Percentiles rank a stretch among this genome's conserved stretches.
phyloP scores from a whole-genome alignment of 2,113 vertebrate species.

The Seriola rivoliana region DNA sequence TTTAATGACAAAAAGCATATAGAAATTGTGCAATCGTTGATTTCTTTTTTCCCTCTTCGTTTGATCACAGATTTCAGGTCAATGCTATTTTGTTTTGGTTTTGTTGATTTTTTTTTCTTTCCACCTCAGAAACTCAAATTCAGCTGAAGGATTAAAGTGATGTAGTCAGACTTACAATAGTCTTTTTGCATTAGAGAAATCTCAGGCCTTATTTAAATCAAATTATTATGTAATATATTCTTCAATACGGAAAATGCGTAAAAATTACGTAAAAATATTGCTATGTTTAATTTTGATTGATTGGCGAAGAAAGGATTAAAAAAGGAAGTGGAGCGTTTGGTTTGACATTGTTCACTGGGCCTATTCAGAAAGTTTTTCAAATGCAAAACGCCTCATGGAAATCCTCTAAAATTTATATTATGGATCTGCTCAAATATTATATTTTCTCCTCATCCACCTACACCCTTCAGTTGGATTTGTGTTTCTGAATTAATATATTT shows the following conservation, averaged over 20 bases:
- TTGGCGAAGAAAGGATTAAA: neutral
- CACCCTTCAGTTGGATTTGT: slow-evolving; percentile 64
- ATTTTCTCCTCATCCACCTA: neutral
- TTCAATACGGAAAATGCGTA: slow-evolving; percentile 2
- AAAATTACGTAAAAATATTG: slow-evolving; percentile 32
- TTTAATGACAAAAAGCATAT: slow-evolving; percentile 97
- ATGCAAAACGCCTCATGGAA: slow-evolving; percentile 3
- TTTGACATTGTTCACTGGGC: slow-evolving; percentile 14
- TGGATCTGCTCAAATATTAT: neutral
- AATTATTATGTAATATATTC: slow-evolving; percentile 13
- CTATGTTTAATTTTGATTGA: slow-evolving; percentile 10
- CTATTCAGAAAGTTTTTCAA: slow-evolving; percentile 44
- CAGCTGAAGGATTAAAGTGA: slow-evolving; percentile 62
- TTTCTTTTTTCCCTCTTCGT: slow-evolving; percentile 86
- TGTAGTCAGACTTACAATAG: neutral
- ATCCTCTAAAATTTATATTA: neutral
- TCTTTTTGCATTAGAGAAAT: neutral
- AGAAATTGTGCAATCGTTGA: slow-evolving; percentile 93
- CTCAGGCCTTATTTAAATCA: slow-evolving; percentile 26
- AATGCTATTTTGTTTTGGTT: slow-evolving; percentile 75
- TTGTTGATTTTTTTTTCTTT: slow-evolving; percentile 25
- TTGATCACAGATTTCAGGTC: slow-evolving; percentile 85
- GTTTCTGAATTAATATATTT: slow-evolving; percentile 44
- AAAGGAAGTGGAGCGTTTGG: neutral
- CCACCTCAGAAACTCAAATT: slow-evolving; percentile 68